Evolutionary conservation across 2,888 invertebrate genomes (phyloP).

Genomic region (Diploptera punctata): DNA sequence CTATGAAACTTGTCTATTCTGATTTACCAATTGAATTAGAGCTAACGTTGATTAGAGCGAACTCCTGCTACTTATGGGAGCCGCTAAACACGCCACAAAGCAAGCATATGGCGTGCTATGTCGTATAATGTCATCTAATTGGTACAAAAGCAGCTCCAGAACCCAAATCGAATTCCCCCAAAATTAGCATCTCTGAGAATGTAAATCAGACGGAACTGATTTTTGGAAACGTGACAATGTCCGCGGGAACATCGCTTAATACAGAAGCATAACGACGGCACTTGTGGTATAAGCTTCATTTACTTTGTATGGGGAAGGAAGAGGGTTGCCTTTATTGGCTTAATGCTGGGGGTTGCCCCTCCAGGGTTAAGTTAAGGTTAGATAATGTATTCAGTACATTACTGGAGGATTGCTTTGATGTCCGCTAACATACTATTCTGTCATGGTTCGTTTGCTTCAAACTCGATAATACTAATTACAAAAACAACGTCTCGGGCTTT

Average conservation of each 20-base stretch:
- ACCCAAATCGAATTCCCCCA: slow-evolving; percentile 4
- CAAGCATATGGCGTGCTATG: slow-evolving; percentile 18
- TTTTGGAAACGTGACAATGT: not conserved
- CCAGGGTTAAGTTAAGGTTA: slow-evolving; percentile 28
- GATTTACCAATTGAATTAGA: slow-evolving; percentile 25
- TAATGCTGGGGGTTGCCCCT: slow-evolving; percentile 23
- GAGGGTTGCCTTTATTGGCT: slow-evolving; percentile 27
- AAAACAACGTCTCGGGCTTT: not conserved
- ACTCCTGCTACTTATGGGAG: slow-evolving; percentile 27
- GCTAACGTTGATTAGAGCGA: slow-evolving; percentile 37
- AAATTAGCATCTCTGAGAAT: not conserved
- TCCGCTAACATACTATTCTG: slow-evolving; percentile 31
- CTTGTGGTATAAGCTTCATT: slow-evolving; percentile 30
- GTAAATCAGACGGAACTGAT: slow-evolving; percentile 15
- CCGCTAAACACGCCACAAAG: slow-evolving; percentile 18
- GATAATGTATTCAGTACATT: slow-evolving; percentile 30
- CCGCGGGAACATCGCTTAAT: slow-evolving; percentile 9
- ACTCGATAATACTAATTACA: slow-evolving; percentile 9
- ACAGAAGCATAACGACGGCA: slow-evolving; percentile 19
- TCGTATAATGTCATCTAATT: slow-evolving; percentile 20
- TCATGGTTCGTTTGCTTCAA: slow-evolving; percentile 16
- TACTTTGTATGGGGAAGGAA: slow-evolving; percentile 28
- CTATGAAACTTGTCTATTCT: not conserved
- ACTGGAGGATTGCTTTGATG: slow-evolving; percentile 25
- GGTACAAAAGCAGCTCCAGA: slow-evolving; percentile 20